Percentiles rank a stretch among this genome's conserved stretches.
Evolutionary conservation across 2,888 invertebrate species (phyloP).

Genomic region (Lamellibrachia columna): DNA sequence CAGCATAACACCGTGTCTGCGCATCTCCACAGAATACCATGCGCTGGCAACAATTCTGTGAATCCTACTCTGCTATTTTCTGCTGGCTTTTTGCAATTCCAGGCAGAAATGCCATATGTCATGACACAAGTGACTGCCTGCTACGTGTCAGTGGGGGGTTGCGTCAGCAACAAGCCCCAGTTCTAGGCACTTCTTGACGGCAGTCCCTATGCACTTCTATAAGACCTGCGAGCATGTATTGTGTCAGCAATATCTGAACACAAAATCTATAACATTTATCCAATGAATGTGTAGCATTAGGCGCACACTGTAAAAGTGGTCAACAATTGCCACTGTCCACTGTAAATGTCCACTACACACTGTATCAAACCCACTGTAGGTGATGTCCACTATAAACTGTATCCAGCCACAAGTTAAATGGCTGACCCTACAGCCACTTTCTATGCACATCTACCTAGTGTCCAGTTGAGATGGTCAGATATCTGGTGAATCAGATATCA

Average conservation of each 20-base stretch:
- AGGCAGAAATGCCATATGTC: not conserved
- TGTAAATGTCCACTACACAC: not conserved
- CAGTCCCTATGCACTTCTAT: not conserved
- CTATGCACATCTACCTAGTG: not conserved
- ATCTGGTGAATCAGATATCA: not conserved
- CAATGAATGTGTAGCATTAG: not conserved
- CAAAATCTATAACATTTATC: not conserved
- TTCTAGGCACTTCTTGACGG: no score
- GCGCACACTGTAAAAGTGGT: not conserved
- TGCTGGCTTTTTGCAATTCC: slow-evolving; percentile 6
- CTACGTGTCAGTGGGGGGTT: not conserved
- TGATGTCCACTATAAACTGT: not conserved
- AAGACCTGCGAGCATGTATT: not conserved
- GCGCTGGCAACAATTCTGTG: not conserved
- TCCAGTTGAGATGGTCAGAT: not conserved
- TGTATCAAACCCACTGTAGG: no score
- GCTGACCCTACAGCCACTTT: not conserved
- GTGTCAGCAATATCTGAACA: not conserved
- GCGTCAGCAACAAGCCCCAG: not conserved
- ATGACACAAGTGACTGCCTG: not conserved
- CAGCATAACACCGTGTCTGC: not conserved
- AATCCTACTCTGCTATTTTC: not conserved
- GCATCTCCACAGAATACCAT: not conserved
- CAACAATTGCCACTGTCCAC: not conserved
- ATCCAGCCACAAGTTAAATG: not conserved